Evolutionary conservation across 2,797 vertebrate genomes (phyloP).

Genomic region (Gallinago nigripennis): DNA sequence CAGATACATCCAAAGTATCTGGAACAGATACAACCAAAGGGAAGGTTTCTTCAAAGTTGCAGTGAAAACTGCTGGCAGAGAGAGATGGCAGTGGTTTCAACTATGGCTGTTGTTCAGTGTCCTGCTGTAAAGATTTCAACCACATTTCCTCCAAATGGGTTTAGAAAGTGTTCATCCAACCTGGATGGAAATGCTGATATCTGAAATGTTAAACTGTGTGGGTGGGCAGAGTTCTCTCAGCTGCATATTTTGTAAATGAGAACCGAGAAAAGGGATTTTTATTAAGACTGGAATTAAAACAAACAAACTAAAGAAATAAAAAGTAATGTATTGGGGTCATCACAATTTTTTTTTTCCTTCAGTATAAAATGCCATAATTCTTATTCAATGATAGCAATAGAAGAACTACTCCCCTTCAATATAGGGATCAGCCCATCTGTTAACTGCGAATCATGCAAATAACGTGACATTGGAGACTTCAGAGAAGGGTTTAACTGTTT

Average conservation of each 20-base stretch:
- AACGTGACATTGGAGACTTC: constrained; percentile 35
- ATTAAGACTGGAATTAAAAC: constrained; percentile 50
- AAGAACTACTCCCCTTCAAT: constrained; percentile 43
- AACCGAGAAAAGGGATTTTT: constrained; percentile 38
- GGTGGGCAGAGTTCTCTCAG: constrained; percentile 20
- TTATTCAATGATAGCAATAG: constrained; percentile 65
- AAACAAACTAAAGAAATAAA: constrained; percentile 61
- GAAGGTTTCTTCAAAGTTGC: not conserved
- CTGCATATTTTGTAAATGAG: constrained; percentile 47
- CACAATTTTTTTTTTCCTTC: not conserved
- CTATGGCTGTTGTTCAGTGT: not conserved
- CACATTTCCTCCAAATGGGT: not conserved
- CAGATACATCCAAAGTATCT: not conserved
- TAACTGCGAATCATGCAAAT: constrained; percentile 74
- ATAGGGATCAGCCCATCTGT: constrained; percentile 72
- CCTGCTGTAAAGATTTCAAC: not conserved
- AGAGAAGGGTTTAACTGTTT: constrained; percentile 65
- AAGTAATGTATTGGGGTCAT: constrained; percentile 5
- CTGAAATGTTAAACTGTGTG: constrained; percentile 28
- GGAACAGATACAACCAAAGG: not conserved
- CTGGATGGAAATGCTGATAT: constrained; percentile 7
- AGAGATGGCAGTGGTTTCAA: not conserved
- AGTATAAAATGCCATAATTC: constrained; percentile 47
- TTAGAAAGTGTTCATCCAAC: constrained; percentile 32
- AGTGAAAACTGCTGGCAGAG: not conserved